A percentile compares a stretch with the other conserved stretches of the same genome.
Conservation (phyloP, 2,888 invertebrate genomes). For the Isotomurus palustris region DNA sequence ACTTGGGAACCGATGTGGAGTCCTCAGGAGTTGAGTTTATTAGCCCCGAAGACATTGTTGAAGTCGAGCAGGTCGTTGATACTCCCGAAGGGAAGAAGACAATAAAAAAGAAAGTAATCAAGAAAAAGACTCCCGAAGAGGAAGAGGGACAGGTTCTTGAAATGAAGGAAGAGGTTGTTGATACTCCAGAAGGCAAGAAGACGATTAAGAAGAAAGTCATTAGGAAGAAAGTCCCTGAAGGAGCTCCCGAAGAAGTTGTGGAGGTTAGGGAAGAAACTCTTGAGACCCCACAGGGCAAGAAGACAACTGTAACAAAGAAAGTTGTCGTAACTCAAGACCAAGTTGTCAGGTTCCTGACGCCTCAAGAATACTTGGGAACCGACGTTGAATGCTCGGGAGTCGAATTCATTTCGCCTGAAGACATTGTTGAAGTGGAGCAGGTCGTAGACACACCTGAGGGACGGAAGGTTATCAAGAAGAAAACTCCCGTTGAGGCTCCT, state of each 20-base stretch:
- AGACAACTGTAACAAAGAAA: too few relatives aligned
- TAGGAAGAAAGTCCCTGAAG: not conserved
- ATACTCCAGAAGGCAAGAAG: not conserved
- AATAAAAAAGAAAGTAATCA: too few relatives aligned
- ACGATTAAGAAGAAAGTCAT: not conserved
- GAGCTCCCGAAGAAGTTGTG: too few relatives aligned
- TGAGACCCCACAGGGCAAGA: too few relatives aligned
- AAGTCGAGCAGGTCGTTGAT: not conserved
- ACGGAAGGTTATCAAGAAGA: not conserved
- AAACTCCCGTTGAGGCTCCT: too few relatives aligned
- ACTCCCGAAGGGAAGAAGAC: not conserved
- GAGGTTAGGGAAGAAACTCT: too few relatives aligned
- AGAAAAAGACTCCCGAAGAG: constrained; percentile 1
- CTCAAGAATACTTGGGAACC: not conserved
- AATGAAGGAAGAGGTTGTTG: constrained; percentile 7
- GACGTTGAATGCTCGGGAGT: not conserved
- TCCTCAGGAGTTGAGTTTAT: too few relatives aligned
- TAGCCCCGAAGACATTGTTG: too few relatives aligned
- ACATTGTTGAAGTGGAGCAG: not conserved
- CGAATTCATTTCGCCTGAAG: not conserved
- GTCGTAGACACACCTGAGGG: not conserved
- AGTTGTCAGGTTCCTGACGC: constrained; percentile 24
- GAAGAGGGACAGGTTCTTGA: constrained; percentile 7
- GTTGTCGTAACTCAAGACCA: not conserved
- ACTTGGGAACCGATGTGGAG: too few relatives aligned